A percentile compares a stretch with the other conserved stretches of the same genome.
phyloP scores from a whole-genome alignment of 1,140 invertebrate genomes.

The Andrena cerasifolii region DNA sequence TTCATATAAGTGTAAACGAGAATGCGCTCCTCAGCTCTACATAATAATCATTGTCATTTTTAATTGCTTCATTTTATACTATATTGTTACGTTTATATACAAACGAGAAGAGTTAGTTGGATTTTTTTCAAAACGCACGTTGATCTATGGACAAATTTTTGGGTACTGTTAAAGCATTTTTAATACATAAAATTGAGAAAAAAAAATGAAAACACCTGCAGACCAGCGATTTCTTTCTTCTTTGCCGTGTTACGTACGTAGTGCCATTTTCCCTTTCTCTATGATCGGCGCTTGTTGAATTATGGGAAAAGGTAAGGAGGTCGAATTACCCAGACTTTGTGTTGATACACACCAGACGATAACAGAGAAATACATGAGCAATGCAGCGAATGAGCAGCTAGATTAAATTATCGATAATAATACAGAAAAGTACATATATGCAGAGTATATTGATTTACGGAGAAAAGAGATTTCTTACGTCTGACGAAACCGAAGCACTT shows the following conservation, averaged over 20 bases:
- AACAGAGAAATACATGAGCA: no score
- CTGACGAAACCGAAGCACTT: neutral
- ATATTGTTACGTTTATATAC: slow-evolving; percentile 76
- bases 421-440: no score
- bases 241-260: slow-evolving; percentile 26
- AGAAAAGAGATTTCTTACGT: no score
- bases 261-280: slow-evolving; percentile 22
- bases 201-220: slow-evolving; percentile 43
- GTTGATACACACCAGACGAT: no score
- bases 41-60: slow-evolving; percentile 64
- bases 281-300: neutral
- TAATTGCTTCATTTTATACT: slow-evolving; percentile 73
- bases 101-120: slow-evolving; percentile 60
- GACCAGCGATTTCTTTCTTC: slow-evolving; percentile 39
- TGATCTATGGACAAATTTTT: slow-evolving; percentile 72
- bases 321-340: no score
- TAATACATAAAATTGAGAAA: slow-evolving; percentile 73
- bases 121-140: slow-evolving; percentile 68
- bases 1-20: slow-evolving; percentile 56
- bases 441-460: no score
- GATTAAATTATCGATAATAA: neutral
- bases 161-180: slow-evolving; percentile 77
- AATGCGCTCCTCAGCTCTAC: slow-evolving; percentile 52
- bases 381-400: no score
- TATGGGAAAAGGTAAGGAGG: neutral